phyloP scores from a whole-genome alignment of 2,113 vertebrate species.

The Camelus bactrianus region DNA sequence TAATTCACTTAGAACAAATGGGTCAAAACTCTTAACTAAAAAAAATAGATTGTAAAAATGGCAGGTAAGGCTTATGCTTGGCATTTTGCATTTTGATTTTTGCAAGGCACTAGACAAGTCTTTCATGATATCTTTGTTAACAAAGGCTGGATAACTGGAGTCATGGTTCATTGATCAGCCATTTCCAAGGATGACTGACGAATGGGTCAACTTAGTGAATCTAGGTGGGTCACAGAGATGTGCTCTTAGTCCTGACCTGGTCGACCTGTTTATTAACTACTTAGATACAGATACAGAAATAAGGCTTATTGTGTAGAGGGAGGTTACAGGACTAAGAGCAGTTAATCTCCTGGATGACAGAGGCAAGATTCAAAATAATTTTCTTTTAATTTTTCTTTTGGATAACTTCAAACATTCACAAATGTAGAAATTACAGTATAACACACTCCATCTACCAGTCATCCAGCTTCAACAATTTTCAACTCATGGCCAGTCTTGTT shows the following conservation, averaged over 20 bases:
- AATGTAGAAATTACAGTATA: background rate
- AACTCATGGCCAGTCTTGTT: background rate
- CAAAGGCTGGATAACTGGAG: background rate
- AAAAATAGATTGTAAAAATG: conserved; percentile 2
- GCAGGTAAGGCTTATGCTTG: background rate
- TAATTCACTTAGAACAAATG: conserved; percentile 22
- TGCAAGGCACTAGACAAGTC: conserved; percentile 2
- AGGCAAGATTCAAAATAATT: conserved; percentile 21
- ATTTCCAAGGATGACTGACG: background rate
- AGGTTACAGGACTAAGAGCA: background rate
- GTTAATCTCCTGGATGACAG: background rate
- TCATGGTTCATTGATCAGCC: background rate
- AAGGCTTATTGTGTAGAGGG: background rate
- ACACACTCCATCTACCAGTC: background rate
- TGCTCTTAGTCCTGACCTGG: background rate
- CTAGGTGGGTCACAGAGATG: background rate
- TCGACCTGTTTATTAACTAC: background rate
- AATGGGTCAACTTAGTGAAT: background rate
- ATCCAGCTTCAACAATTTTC: background rate
- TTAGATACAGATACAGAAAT: background rate
- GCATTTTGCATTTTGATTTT: conserved; percentile 9
- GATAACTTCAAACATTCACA: conserved; percentile 19
- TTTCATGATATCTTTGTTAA: background rate
- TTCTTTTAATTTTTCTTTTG: background rate
- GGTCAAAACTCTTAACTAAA: background rate